These are phyloP conservation scores for Trichopoda pennipes DNA, from an alignment of 2,888 invertebrate species.

Conservation along the genomic window DNA sequence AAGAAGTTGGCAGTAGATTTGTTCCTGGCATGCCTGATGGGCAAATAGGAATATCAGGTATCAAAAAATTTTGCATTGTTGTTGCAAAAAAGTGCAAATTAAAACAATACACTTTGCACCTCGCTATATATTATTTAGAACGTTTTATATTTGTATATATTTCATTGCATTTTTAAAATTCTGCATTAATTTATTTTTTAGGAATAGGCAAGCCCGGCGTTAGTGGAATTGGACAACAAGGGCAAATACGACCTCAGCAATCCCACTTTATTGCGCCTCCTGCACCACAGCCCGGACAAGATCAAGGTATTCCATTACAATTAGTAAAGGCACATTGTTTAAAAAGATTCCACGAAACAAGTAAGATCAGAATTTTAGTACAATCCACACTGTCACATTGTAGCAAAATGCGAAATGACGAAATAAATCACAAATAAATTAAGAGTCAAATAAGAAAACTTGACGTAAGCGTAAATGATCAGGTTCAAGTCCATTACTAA, in stretches of 20 bases:
- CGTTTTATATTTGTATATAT: neutral
- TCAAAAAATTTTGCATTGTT: neutral
- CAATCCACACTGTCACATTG: too few species aligned
- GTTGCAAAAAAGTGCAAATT: too few species aligned
- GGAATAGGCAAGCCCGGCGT: slow-evolving; percentile 33
- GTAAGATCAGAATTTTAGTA: neutral
- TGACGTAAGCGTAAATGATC: too few species aligned
- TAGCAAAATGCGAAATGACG: too few species aligned
- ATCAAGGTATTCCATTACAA: slow-evolving; percentile 46
- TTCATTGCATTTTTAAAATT: too few species aligned
- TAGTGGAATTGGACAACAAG: slow-evolving; percentile 31
- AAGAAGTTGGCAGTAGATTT: neutral
- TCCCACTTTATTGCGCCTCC: slow-evolving; percentile 39
- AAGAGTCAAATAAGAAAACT: too few species aligned
- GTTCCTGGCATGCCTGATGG: slow-evolving; percentile 6
- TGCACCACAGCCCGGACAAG: neutral
- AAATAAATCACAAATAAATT: too few species aligned
- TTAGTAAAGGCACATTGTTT: slow-evolving; percentile 1
- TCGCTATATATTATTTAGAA: too few species aligned
- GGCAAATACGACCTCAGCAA: neutral
- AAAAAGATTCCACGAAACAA: neutral
- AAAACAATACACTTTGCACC: too few species aligned
- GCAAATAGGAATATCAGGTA: slow-evolving; percentile 53
- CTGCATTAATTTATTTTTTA: slow-evolving; percentile 10
- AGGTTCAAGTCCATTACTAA: too few species aligned